Evolutionary conservation across 1,140 invertebrate species (phyloP), one percentile per base, ranked within the genome.

Genomic region (Drosophila albomicans): DNA sequence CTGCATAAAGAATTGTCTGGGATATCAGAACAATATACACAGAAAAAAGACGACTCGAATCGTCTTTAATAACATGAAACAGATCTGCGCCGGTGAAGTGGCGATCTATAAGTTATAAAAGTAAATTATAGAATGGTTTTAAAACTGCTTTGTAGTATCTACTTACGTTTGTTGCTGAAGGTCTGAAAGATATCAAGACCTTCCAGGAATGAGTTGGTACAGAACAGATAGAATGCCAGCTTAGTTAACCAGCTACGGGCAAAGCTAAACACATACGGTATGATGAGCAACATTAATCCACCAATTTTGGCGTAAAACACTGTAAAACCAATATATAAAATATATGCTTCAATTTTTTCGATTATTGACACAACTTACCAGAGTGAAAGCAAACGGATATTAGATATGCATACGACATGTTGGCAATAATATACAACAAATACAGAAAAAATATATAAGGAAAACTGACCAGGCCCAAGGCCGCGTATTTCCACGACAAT

Each of bases 281-380:
- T 86, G 30, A 92, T 57, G 4, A 91, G 57, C 32, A 91, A 43
- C 1, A 91, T 67, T 25, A 89, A 66, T 11, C 92, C 91, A 3
- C 92, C 91, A 52, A 90, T 76, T 78, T 91, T 92, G 0, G 92
- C 92, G 75, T 91, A 92, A 38, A 91, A 92, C 6, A 92, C 92
- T 92, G 58, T 0, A 66, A 71, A n/a, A 45, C 5, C 59, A 20
- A 65, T 15, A 13, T 3, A 16, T 46, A 32, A 6, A 20, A 10
- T 43, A 11, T 20, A 30, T 51, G 15, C 0, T 25, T 25, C 20
- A 25, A 25, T 25, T 25, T 25, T 3, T 25, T 25, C 20, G 3
- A 25, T 25, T 3, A 25, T 25, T 25, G 20, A 25, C 13, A 35
- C 15, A n/a, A 20, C 63, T 78, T 77, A 92, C 92, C 91, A 51